These are phyloP conservation scores for Gallirallus australis DNA, from an alignment of 2,797 vertebrate genomes.

Conservation along the genomic window DNA sequence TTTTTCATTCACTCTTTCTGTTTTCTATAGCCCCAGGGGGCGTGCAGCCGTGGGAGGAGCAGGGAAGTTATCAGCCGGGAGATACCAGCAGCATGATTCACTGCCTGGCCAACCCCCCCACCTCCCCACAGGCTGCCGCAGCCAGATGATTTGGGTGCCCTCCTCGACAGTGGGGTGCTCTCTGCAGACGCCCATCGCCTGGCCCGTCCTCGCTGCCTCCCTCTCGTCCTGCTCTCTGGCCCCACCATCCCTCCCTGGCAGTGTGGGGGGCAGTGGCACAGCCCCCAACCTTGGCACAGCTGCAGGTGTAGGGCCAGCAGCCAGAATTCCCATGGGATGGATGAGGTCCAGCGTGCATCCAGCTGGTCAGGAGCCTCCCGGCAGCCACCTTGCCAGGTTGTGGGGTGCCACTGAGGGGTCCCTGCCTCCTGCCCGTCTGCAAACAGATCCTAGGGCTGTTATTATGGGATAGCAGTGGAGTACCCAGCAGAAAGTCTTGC, in stretches of 20 bases:
- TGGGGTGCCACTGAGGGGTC: accelerated
- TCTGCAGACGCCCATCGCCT: accelerated
- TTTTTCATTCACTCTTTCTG: not conserved
- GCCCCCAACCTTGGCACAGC: accelerated
- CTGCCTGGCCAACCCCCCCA: not conserved
- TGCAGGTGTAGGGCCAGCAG: accelerated
- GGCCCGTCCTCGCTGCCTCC: not conserved
- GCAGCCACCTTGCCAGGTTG: not conserved
- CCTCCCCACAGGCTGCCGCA: not conserved
- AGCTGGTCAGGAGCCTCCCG: not conserved
- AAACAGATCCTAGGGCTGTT: not conserved
- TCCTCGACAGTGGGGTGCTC: not conserved
- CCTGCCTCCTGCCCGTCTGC: not conserved
- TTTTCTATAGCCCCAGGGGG: slow-evolving; percentile 16
- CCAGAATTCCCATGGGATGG: not conserved
- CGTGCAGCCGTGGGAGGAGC: slow-evolving; percentile 4
- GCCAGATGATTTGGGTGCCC: not conserved
- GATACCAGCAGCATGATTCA: slow-evolving; percentile 64
- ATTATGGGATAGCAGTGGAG: not conserved
- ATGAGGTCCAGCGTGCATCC: not conserved
- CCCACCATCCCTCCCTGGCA: not conserved
- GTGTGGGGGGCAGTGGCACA: accelerated
- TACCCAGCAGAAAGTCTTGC: not conserved
- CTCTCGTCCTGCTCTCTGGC: not conserved
- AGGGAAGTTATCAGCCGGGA: slow-evolving; percentile 38